These are phyloP conservation scores for Penaeus japonicus DNA, from an alignment of 1,140 invertebrate species.

Conservation along the genomic window DNA sequence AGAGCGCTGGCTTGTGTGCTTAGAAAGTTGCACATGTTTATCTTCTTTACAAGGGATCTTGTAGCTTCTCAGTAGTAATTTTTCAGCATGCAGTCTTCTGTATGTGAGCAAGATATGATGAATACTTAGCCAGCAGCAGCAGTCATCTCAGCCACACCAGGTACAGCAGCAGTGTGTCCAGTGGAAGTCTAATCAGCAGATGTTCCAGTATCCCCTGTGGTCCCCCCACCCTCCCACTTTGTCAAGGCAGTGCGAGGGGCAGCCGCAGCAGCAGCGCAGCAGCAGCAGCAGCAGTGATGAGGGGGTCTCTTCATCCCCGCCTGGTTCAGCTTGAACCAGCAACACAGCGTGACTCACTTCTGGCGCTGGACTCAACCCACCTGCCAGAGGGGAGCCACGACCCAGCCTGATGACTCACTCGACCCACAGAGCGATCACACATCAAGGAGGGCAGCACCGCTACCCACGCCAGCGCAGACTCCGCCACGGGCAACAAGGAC, in stretches of 20 bases:
- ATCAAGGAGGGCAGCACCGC: slow-evolving; percentile 32
- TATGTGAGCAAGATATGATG: slow-evolving; percentile 39
- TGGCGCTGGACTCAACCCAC: slow-evolving; percentile 31
- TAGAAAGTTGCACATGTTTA: slow-evolving; percentile 33
- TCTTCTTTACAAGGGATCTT: slow-evolving; percentile 52
- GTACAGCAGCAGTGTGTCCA: slow-evolving; percentile 38
- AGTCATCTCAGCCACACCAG: not conserved
- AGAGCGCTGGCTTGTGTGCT: slow-evolving; percentile 38
- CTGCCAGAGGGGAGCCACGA: slow-evolving; percentile 49
- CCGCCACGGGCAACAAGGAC: slow-evolving; percentile 26
- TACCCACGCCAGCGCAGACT: slow-evolving; percentile 34
- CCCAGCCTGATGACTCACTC: slow-evolving; percentile 19
- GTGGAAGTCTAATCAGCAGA: slow-evolving; percentile 14
- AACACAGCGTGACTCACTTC: slow-evolving; percentile 41
- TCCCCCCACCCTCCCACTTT: slow-evolving; percentile 29
- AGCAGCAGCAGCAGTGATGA: slow-evolving; percentile 29
- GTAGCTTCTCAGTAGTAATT: slow-evolving; percentile 55
- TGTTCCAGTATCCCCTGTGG: slow-evolving; percentile 11
- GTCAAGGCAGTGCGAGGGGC: slow-evolving; percentile 19
- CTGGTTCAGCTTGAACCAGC: not conserved
- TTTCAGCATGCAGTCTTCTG: slow-evolving; percentile 55
- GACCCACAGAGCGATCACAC: slow-evolving; percentile 46
- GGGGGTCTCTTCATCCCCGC: not conserved
- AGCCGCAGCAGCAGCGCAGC: slow-evolving; percentile 22
- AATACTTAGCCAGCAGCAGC: slow-evolving; percentile 17